Conservation (phyloP, 2,113 vertebrate species). For the Cebidichthys violaceus region DNA sequence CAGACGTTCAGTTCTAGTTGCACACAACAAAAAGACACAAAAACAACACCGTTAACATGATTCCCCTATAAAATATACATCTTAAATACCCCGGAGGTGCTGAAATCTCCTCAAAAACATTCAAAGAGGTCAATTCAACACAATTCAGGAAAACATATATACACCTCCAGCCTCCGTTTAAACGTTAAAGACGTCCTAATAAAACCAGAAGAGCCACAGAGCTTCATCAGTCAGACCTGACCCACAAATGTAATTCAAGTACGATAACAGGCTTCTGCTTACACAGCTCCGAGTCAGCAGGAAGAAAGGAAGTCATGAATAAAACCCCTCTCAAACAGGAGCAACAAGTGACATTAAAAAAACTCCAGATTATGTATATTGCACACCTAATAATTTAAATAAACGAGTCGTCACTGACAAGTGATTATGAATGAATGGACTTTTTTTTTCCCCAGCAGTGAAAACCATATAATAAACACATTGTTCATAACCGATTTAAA, state of each 20-base stretch:
- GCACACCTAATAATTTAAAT: conserved; percentile 62
- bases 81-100: conserved; percentile 54
- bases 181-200: conserved; percentile 31
- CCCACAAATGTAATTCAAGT: conserved; percentile 61
- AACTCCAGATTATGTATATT: conserved; percentile 45
- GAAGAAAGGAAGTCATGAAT: conserved; percentile 37
- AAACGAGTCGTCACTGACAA: not conserved
- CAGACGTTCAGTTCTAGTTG: conserved; percentile 26
- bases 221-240: conserved; percentile 40
- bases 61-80: conserved; percentile 54
- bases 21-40: conserved; percentile 50
- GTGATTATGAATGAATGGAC: not conserved
- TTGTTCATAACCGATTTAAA: conserved; percentile 28
- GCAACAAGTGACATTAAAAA: conserved; percentile 52
- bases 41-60: conserved; percentile 29
- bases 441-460: conserved; percentile 3
- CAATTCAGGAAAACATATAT: conserved; percentile 43
- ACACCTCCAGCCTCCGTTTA: conserved; percentile 22
- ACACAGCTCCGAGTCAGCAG: conserved; percentile 36
- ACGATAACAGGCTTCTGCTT: conserved; percentile 47
- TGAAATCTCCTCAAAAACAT: conserved; percentile 54
- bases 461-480: conserved; percentile 39
- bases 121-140: conserved; percentile 53
- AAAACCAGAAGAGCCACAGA: conserved; percentile 48
- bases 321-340: conserved; percentile 46